phyloP scores from a whole-genome alignment of 2,888 invertebrate species.

The Lasioglossum lativentre region DNA sequence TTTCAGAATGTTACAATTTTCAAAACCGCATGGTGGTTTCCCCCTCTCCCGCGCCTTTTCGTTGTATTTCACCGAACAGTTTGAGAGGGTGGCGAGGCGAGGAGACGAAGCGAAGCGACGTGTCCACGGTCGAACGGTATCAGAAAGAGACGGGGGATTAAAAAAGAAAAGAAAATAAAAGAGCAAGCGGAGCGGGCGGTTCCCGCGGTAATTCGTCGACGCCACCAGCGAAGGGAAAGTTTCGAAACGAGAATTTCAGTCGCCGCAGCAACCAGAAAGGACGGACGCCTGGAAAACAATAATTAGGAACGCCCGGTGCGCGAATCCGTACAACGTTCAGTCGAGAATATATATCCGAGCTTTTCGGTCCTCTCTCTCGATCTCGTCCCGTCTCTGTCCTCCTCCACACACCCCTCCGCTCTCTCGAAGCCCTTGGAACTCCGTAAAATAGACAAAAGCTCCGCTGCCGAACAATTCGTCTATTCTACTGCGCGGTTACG shows the following conservation, averaged over 20 bases:
- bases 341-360: slow-evolving; percentile 82
- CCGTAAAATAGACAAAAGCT: slow-evolving; percentile 83
- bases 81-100: slow-evolving; percentile 26
- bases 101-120: too few species aligned
- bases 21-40: not conserved
- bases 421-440: slow-evolving; percentile 83
- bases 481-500: slow-evolving; percentile 81
- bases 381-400: not conserved
- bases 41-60: not conserved
- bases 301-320: slow-evolving; percentile 80
- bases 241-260: slow-evolving; percentile 74
- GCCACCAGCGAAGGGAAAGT: slow-evolving; percentile 63
- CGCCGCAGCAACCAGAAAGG: slow-evolving; percentile 71
- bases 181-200: slow-evolving; percentile 33
- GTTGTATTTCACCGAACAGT: slow-evolving; percentile 18
- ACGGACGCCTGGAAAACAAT: slow-evolving; percentile 79
- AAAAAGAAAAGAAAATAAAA: slow-evolving; percentile 15
- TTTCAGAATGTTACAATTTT: slow-evolving; percentile 13
- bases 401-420: slow-evolving; percentile 70
- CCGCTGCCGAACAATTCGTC: slow-evolving; percentile 82
- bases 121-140: slow-evolving; percentile 31
- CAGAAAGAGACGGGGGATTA: slow-evolving; percentile 23
- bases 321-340: slow-evolving; percentile 81
- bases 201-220: slow-evolving; percentile 55
- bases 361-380: slow-evolving; percentile 71